These are phyloP conservation scores for Cassiopea andromeda DNA, from an alignment of 30 jellyfish, hydroid and myxozoan genomes.

Conservation along the genomic window DNA sequence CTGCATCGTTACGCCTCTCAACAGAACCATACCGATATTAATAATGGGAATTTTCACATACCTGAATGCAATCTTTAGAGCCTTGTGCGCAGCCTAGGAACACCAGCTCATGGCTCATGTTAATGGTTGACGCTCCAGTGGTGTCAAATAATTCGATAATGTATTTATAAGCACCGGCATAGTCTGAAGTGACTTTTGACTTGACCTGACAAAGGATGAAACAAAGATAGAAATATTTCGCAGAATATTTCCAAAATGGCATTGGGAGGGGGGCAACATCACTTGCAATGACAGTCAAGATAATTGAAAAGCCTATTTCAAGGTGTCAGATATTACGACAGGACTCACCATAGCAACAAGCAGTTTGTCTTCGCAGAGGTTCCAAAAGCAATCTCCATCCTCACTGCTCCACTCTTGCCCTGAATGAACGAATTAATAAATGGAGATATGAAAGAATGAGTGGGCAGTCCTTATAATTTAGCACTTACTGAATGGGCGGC, in stretches of 20 bases:
- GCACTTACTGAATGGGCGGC: too few species aligned
- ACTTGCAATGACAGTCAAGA: too few species aligned
- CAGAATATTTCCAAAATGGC: not conserved
- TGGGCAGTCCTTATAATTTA: too few species aligned
- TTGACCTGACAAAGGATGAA: conserved; percentile 50
- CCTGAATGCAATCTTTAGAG: conserved; percentile 83
- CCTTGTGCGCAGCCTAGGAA: conserved; percentile 78
- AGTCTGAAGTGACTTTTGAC: conserved; percentile 51
- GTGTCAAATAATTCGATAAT: conserved; percentile 72
- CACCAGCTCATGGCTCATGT: conserved; percentile 89
- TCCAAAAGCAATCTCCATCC: conserved; percentile 88
- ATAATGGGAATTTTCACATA: not conserved
- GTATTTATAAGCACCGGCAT: conserved; percentile 51
- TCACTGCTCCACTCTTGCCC: conserved; percentile 76
- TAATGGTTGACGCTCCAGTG: conserved; percentile 65
- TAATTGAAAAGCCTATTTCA: too few species aligned
- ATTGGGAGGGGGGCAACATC: too few species aligned
- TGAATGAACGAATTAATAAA: not conserved
- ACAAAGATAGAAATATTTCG: not conserved
- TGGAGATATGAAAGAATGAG: too few species aligned
- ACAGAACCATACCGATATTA: too few species aligned
- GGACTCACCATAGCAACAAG: conserved; percentile 68
- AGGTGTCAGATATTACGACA: too few species aligned
- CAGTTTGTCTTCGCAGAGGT: conserved; percentile 43
- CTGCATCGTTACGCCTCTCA: too few species aligned